Evolutionary conservation across 2,888 invertebrate species (phyloP).

Genomic region (Craniophora ligustri): DNA sequence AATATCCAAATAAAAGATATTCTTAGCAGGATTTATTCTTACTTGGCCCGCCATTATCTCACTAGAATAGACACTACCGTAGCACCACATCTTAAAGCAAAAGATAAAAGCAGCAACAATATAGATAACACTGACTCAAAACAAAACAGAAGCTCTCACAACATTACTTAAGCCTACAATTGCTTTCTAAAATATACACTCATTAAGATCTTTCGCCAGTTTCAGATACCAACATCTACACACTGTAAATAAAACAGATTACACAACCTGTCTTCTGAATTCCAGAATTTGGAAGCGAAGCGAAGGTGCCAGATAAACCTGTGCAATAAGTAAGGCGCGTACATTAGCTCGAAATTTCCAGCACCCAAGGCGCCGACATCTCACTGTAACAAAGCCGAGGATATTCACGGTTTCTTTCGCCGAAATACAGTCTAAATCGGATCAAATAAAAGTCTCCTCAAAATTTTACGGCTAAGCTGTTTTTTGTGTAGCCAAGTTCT

Average conservation of each 20-base stretch:
- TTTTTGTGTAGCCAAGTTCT: slow-evolving; percentile 33
- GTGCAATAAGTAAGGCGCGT: slow-evolving; percentile 37
- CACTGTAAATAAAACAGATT: slow-evolving; percentile 45
- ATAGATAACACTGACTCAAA: not conserved
- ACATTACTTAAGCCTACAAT: not conserved
- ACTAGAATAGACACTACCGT: no score
- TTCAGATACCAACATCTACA: slow-evolving; percentile 35
- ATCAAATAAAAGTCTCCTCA: slow-evolving; percentile 61
- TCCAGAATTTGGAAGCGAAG: slow-evolving; percentile 21
- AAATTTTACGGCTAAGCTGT: slow-evolving; percentile 55
- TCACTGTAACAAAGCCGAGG: slow-evolving; percentile 62
- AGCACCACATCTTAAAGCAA: no score
- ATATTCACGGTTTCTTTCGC: slow-evolving; percentile 64
- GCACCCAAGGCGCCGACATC: slow-evolving; percentile 55
- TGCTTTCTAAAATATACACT: slow-evolving; percentile 19
- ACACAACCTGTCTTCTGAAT: slow-evolving; percentile 34
- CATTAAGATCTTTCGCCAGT: slow-evolving; percentile 17
- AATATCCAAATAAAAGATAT: no score
- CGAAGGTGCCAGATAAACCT: slow-evolving; percentile 42
- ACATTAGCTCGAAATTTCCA: slow-evolving; percentile 49
- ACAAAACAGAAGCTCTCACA: not conserved
- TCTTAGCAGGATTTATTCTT: no score
- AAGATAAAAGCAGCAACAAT: not conserved
- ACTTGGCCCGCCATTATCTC: no score
- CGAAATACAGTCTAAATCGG: slow-evolving; percentile 63